Evolutionary conservation across 2,888 invertebrate genomes (phyloP), one percentile per base, ranked within the genome.

Genomic region (Cheiracanthium punctorium): DNA sequence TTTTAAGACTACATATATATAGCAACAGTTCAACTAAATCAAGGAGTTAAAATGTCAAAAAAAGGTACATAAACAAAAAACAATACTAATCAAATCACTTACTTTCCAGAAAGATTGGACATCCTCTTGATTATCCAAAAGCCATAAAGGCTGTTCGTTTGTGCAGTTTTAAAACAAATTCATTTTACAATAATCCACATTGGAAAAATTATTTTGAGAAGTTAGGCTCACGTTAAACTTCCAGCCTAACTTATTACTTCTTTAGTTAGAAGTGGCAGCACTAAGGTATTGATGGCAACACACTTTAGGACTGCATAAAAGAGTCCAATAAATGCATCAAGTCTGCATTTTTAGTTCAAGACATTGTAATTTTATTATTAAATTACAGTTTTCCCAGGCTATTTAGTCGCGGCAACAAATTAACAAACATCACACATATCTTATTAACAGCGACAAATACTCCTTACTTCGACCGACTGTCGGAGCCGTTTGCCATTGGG

Each of bases 51-150:
- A n/a, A n/a, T n/a, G n/a, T n/a, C n/a, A n/a, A n/a, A n/a, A n/a
- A n/a, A n/a, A n/a, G n/a, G n/a, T n/a, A 48, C 24, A 58, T 58
- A 58, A 58, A 24, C 24, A 58, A 24, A 7, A 58, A 4, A 58
- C 1, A 58, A 20, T 58, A 58, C 12, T 58, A n/a, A n/a, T n/a
- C n/a, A n/a, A n/a, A n/a, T n/a, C 24, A 84, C 79, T 85, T 80
- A 85, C 84, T 69, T 85, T 74, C 84, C 79, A 85, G 79, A 32
- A 80, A 80, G 79, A 85, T 79, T 85, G 74, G 79, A 85, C 84
- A 85, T 85, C 74, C 74, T 85, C 71, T 32, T 71, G 24, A 58
- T 80, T 85, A 85, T 74, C 74, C 79, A 30, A 80, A 79, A 84
- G 84, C 84, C 84, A 84, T 84, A 37, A 52, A 85, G 79, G 84